A percentile compares a stretch with the other conserved stretches of the same genome.
Conservation (phyloP, 2,888 invertebrate species). For the Imbricaverruca yamaguchii region DNA sequence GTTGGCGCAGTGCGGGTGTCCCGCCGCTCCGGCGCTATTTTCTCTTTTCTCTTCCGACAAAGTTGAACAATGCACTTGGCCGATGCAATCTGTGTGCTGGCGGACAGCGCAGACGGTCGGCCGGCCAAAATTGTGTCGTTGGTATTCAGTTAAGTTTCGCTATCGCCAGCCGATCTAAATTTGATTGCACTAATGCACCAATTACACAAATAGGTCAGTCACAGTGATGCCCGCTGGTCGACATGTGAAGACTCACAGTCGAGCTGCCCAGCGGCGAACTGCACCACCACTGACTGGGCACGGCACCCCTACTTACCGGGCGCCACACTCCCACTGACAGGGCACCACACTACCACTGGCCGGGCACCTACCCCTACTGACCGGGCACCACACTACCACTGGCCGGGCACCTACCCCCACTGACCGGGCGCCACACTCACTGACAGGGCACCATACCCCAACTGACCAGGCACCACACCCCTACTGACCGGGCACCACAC, state of each 20-base stretch:
- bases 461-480: too few species aligned
- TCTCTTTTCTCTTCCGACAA: neutral
- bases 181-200: conserved; percentile 21
- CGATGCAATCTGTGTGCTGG: neutral
- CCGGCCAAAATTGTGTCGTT: neutral
- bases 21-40: neutral
- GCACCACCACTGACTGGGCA: too few species aligned
- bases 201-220: conserved; percentile 6
- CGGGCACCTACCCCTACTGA: too few species aligned
- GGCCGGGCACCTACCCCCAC: too few species aligned
- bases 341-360: too few species aligned
- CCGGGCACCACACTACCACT: too few species aligned
- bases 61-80: neutral
- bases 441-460: too few species aligned
- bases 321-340: too few species aligned
- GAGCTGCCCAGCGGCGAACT: neutral
- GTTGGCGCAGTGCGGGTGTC: neutral
- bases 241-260: neutral
- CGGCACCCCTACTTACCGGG: too few species aligned
- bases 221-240: neutral
- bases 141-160: neutral
- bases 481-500: too few species aligned
- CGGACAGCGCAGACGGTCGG: neutral
- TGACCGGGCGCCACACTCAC: too few species aligned
- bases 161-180: conserved; percentile 10